These are phyloP conservation scores for Hydractinia echinata DNA, from an alignment of 30 jellyfish, hydroid and myxozoan genomes.

Conservation along the genomic window DNA sequence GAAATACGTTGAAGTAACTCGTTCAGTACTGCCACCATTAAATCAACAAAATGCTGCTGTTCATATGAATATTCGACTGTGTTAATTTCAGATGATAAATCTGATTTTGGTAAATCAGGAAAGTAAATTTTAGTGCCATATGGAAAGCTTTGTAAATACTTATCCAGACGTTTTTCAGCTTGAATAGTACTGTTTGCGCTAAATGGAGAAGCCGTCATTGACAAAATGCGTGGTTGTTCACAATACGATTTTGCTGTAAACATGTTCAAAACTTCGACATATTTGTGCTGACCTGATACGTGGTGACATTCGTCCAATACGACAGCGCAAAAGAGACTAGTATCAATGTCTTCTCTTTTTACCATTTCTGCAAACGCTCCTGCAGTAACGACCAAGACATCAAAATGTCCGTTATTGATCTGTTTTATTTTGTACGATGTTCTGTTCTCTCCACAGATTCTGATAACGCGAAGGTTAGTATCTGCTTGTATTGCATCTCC, in stretches of 20 bases:
- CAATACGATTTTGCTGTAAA: constrained; percentile 9
- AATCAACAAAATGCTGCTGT: constrained; percentile 2
- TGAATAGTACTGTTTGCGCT: constrained; percentile 37
- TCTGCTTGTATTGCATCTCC: constrained; percentile 55
- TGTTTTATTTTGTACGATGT: constrained; percentile 44
- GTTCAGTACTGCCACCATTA: not conserved
- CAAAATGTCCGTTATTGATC: constrained; percentile 52
- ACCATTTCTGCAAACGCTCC: constrained; percentile 66
- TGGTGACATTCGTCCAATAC: constrained; percentile 85
- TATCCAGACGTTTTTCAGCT: constrained; percentile 43
- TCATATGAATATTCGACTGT: not conserved
- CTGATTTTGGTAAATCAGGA: constrained; percentile 24
- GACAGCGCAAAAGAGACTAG: constrained; percentile 36
- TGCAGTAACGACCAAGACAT: constrained; percentile 76
- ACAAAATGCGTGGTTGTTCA: constrained; percentile 67
- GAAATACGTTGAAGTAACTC: not conserved
- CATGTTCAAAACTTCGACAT: constrained; percentile 38
- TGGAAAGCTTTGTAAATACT: constrained; percentile 38
- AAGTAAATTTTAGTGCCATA: constrained; percentile 30
- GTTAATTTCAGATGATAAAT: not conserved
- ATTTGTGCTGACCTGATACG: constrained; percentile 60
- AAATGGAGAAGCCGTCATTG: constrained; percentile 76
- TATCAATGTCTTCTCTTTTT: constrained; percentile 27
- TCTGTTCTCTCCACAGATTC: constrained; percentile 71
- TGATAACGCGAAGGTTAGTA: constrained; percentile 57